Percentiles rank a stretch among this genome's conserved stretches.
Evolutionary conservation across 2,113 vertebrate species (phyloP).

Genomic region (Anhinga anhinga): DNA sequence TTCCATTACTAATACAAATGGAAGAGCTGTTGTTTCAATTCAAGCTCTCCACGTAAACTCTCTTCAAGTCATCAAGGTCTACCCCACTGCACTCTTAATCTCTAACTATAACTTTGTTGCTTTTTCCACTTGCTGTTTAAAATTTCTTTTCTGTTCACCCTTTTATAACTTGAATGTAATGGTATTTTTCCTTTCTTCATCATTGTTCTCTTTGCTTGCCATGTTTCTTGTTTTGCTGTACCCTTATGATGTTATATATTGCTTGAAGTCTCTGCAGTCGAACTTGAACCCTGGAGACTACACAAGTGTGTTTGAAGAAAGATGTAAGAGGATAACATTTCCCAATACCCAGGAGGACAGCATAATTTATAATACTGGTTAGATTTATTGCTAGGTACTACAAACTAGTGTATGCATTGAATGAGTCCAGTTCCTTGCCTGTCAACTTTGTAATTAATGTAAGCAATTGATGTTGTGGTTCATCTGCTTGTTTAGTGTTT

Average conservation of each 20-base stretch:
- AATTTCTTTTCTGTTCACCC: not conserved
- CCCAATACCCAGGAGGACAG: not conserved
- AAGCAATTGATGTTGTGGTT: accelerated
- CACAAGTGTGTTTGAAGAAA: not conserved
- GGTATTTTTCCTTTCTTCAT: not conserved
- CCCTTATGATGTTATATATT: not conserved
- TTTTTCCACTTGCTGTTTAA: not conserved
- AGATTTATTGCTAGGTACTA: not conserved
- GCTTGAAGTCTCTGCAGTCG: not conserved
- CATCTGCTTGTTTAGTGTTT: not conserved
- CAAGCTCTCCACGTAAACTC: not conserved
- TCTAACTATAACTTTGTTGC: not conserved
- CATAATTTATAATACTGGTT: not conserved
- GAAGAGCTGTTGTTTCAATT: conserved; percentile 20
- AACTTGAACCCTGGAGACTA: not conserved
- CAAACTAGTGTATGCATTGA: not conserved
- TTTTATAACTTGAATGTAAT: not conserved
- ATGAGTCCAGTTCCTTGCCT: not conserved
- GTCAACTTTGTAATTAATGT: not conserved
- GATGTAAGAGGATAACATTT: not conserved
- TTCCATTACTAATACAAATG: conserved; percentile 20
- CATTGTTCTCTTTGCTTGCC: not conserved
- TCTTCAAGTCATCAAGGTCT: not conserved
- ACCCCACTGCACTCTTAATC: not conserved
- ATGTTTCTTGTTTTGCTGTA: not conserved